A percentile compares a stretch with the other conserved stretches of the same genome.
These are phyloP conservation scores for Pantherophis alleghaniensis DNA, from an alignment of 2,797 vertebrate genomes.

Conservation along the genomic window DNA sequence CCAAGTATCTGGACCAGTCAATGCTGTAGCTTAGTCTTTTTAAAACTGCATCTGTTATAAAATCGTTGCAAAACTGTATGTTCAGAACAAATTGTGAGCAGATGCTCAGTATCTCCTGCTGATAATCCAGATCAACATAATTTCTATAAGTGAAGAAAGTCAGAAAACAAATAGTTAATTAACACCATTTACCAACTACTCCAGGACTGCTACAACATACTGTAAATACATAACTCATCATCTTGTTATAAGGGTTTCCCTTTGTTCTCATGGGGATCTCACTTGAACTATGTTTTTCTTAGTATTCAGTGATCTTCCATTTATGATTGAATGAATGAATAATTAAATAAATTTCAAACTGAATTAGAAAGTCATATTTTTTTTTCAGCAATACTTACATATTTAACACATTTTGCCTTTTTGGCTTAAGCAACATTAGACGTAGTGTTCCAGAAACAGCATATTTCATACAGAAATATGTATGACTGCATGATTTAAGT, in stretches of 20 bases:
- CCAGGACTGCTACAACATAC: not conserved
- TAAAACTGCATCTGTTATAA: slow-evolving; percentile 48
- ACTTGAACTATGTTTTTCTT: not conserved
- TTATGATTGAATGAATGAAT: not conserved
- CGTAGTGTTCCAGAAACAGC: not conserved
- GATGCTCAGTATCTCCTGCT: slow-evolving; percentile 56
- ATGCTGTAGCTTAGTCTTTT: slow-evolving; percentile 49
- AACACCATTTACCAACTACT: slow-evolving; percentile 39
- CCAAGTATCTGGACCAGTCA: slow-evolving; percentile 15
- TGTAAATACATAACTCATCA: slow-evolving; percentile 6
- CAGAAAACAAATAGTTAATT: slow-evolving; percentile 62
- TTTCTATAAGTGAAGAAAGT: slow-evolving; percentile 61
- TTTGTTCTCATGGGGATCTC: not conserved
- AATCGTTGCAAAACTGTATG: slow-evolving; percentile 13
- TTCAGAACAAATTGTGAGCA: slow-evolving; percentile 65
- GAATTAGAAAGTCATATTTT: not conserved
- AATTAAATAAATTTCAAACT: not conserved
- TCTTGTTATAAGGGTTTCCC: slow-evolving; percentile 53
- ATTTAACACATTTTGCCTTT: not conserved
- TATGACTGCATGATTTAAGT: not conserved
- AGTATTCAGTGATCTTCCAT: not conserved
- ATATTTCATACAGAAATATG: not conserved
- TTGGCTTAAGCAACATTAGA: not conserved
- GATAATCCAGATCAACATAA: slow-evolving; percentile 65
- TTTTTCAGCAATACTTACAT: not conserved